Base-by-base conservation (phyloP, 2,888 invertebrate species). In the Urechis unicinctus region DNA sequence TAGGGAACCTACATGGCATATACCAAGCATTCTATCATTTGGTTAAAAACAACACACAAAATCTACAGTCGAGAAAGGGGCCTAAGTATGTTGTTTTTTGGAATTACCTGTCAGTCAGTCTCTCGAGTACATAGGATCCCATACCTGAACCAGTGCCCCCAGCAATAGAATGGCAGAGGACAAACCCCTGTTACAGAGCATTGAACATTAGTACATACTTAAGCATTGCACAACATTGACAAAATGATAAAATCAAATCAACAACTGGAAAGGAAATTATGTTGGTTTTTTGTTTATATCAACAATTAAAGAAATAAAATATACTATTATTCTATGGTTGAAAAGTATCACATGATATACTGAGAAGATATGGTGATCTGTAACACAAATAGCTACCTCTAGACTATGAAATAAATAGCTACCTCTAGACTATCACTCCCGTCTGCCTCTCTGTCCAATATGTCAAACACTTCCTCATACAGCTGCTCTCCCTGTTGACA, bases 121-220 rank as follows among this genome's bases (percentile, higher is more conserved):
- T 69, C 66, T 82, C 81, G 52, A 82, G 66, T 41, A 82, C 67
- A 58, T 78, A 94, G 0, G 97, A 98, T 3, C 98, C 98, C 89
- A 99, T 92, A 22, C 98, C 98, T 0, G 96, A 97, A 0, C 98
- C 98, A 3, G 98, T 98, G 53, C 98, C 98, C 48, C 98, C 98
- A 51, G 97, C 97, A 77, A 98, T 97, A 3, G 96, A 97, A 81
- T 99, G 98, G 69, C 97, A 97, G 54, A 98, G 80, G 28, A 97
- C 92, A 81, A 99, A 98, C 1, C 97, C 97, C 87, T 89, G 74
- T 36, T 13, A n/a, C n/a, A n/a, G n/a, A n/a, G n/a, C n/a, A n/a
- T n/a, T n/a, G n/a, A n/a, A n/a, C n/a, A n/a, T n/a, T n/a, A n/a
- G n/a, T n/a, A n/a, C n/a, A n/a, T n/a, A n/a, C n/a, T n/a, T n/a